phyloP scores from a whole-genome alignment of 2,113 vertebrate species.

The Coptodon rendalli region DNA sequence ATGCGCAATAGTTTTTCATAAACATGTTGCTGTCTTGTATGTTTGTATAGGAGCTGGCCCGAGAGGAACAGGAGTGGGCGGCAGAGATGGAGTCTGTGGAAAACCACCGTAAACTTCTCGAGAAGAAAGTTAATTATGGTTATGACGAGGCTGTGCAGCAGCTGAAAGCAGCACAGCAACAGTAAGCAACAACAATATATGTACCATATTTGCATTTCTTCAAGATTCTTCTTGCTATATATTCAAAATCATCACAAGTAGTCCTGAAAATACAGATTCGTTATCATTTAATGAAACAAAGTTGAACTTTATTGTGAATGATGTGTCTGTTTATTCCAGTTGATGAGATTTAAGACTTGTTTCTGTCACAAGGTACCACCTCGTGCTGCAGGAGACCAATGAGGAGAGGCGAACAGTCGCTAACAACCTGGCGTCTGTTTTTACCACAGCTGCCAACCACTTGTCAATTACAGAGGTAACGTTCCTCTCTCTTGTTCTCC shows the following conservation, averaged over 20 bases:
- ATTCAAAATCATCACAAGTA: not conserved
- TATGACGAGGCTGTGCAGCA: slow-evolving; percentile 67
- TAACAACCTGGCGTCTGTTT: slow-evolving; percentile 64
- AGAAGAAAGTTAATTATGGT: slow-evolving; percentile 68
- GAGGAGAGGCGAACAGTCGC: slow-evolving; percentile 67
- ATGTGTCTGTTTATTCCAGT: not conserved
- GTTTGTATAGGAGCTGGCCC: slow-evolving; percentile 57
- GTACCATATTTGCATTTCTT: not conserved
- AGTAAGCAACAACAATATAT: slow-evolving; percentile 48
- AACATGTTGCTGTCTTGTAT: not conserved
- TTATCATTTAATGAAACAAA: not conserved
- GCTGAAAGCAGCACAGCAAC: slow-evolving; percentile 66
- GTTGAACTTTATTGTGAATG: not conserved
- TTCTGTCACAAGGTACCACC: slow-evolving; percentile 63
- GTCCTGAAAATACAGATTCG: not conserved
- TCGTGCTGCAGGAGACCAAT: slow-evolving; percentile 73
- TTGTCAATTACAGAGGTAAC: slow-evolving; percentile 65
- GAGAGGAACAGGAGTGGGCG: slow-evolving; percentile 69
- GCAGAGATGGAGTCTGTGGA: slow-evolving; percentile 66
- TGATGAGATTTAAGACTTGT: not conserved
- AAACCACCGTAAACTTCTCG: slow-evolving; percentile 60
- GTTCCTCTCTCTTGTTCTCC: not conserved
- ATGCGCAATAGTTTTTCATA: not conserved
- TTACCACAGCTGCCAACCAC: slow-evolving; percentile 59
- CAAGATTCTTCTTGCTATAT: not conserved